Conservation (phyloP, 2,113 vertebrate genomes). For the Ptilorrhoa leucosticta region DNA sequence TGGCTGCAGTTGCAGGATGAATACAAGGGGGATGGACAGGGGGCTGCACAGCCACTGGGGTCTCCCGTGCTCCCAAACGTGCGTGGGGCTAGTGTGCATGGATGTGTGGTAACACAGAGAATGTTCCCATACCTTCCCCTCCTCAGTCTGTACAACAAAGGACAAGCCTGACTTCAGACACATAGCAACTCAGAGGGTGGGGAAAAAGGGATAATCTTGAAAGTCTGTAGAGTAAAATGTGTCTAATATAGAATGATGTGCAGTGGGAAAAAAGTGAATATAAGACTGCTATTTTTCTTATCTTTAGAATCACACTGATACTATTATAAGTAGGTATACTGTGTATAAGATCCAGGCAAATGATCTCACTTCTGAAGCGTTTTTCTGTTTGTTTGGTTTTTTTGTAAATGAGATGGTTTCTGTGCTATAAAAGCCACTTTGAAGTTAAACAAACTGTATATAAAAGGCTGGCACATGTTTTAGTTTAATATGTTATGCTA, state of each 20-base stretch:
- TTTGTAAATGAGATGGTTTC: not conserved
- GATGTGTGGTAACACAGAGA: not conserved
- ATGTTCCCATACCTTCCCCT: not conserved
- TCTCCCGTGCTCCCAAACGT: accelerated
- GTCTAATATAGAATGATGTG: not conserved
- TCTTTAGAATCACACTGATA: not conserved
- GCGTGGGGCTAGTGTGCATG: accelerated
- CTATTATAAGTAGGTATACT: not conserved
- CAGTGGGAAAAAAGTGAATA: not conserved
- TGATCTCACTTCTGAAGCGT: not conserved
- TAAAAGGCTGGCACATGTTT: not conserved
- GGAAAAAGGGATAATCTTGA: not conserved
- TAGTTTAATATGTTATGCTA: not conserved
- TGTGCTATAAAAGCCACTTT: not conserved
- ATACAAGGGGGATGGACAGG: not conserved
- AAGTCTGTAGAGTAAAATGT: not conserved
- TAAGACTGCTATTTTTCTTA: not conserved
- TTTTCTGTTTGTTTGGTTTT: not conserved
- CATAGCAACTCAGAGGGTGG: not conserved
- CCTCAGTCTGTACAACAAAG: not conserved
- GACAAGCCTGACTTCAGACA: not conserved
- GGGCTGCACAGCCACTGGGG: not conserved
- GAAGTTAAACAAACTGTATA: not conserved
- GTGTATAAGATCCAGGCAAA: not conserved
- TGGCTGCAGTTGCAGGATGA: not conserved